Conservation (phyloP, 2,113 vertebrate species). For the Shinisaurus crocodilurus region DNA sequence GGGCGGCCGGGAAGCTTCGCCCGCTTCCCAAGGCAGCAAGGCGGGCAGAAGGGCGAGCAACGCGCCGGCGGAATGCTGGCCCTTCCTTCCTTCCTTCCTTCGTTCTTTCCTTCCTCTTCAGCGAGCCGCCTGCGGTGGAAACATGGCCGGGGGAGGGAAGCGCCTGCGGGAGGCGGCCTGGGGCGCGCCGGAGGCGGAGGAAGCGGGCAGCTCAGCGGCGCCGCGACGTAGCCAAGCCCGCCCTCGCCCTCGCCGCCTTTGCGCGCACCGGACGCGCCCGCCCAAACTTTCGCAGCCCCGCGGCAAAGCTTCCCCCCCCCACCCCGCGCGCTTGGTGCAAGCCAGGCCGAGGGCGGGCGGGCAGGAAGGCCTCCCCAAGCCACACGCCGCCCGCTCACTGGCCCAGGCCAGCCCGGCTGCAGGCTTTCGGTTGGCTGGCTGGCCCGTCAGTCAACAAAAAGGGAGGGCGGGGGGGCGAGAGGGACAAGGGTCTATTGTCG, state of each 20-base stretch:
- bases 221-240: not conserved
- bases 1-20: not conserved
- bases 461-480: not conserved
- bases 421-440: not conserved
- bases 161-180: not conserved
- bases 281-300: too few relatives aligned
- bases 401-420: not conserved
- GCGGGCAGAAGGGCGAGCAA: too few relatives aligned
- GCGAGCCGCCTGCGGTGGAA: not conserved
- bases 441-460: not conserved
- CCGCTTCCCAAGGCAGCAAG: too few relatives aligned
- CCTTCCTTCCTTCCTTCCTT: not conserved
- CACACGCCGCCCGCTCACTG: not conserved
- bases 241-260: not conserved
- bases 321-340: not conserved
- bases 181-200: not conserved
- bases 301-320: not conserved
- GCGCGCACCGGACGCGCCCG: not conserved
- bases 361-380: not conserved
- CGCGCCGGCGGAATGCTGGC: too few relatives aligned
- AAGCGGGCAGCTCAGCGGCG: not conserved
- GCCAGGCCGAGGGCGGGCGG: not conserved
- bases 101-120: not conserved
- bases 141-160: not conserved
- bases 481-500: not conserved